A percentile compares a stretch with the other conserved stretches of the same genome.
These are phyloP conservation scores for Hemicrepidius hirtus DNA, from an alignment of 2,888 invertebrate species.

Conservation along the genomic window DNA sequence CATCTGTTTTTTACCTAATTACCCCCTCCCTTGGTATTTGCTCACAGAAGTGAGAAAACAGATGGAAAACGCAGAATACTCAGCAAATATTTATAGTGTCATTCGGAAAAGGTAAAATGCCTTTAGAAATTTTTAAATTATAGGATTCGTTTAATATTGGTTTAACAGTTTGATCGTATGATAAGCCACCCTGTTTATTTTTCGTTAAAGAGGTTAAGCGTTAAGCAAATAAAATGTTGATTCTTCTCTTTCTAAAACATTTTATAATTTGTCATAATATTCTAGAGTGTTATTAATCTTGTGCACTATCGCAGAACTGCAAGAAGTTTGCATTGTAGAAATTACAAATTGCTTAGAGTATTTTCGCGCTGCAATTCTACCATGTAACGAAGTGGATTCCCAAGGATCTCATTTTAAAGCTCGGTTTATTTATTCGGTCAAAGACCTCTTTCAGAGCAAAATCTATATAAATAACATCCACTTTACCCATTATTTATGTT, in stretches of 20 bases:
- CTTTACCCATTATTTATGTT: conserved; percentile 3
- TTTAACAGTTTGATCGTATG: no score
- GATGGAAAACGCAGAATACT: background rate
- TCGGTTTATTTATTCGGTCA: conserved; percentile 22
- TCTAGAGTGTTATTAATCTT: conserved; percentile 7
- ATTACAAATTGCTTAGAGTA: conserved; percentile 23
- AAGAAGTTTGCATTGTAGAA: conserved; percentile 21
- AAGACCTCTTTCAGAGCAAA: conserved; percentile 4
- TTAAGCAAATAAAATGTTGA: no score
- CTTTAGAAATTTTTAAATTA: no score
- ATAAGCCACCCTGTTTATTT: no score
- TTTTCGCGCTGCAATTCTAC: conserved; percentile 19
- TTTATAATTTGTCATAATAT: background rate
- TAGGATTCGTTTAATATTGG: no score
- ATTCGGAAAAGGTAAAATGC: background rate
- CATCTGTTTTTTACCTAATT: conserved; percentile 48
- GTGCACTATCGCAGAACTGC: conserved; percentile 18
- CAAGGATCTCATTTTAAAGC: conserved; percentile 15
- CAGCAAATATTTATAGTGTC: no score
- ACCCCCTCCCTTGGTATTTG: conserved; percentile 7
- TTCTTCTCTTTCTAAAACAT: background rate
- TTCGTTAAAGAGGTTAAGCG: no score
- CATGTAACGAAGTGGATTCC: conserved; percentile 27
- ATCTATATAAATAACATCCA: conserved; percentile 25
- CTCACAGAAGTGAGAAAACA: conserved; percentile 4